Base-by-base conservation (phyloP, 2,888 invertebrate species). In the Mythimna ferrago region DNA sequence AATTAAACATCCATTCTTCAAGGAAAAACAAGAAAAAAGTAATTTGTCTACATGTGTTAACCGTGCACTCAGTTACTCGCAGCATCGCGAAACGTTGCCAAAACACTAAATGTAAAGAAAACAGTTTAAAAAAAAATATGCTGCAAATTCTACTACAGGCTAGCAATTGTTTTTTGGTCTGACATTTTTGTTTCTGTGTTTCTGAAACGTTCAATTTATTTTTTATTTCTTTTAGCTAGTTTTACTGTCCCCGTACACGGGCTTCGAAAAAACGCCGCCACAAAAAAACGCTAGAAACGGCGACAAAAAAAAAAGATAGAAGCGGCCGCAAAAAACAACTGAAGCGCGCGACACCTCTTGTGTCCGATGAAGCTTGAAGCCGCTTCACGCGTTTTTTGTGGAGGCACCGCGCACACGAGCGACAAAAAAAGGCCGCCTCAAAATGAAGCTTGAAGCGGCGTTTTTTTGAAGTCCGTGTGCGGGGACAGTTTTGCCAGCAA, bases 71-170 rank as follows among this genome's bases (percentile, higher is more conserved):
- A n/a, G 58, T 53, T 19, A n/a, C 32, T 53, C 7, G 32, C 16
- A 41, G 21, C 60, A 61, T 64, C 35, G 41, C 26, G 26, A 32
- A 21, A n/a, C 21, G 67, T 65, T 78, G 78, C 73, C 73, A 78
- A 78, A 78, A 73, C 56, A 73, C 60, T 35, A 64, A 66, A 72
- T 44, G 72, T 61, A 65, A 61, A 21, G 21, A 61, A 73, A 68
- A 65, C 35, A 41, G 32, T 53, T 56, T 32, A 32, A 77, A 78
- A 79, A 44, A 44, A 79, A 70, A 66, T 32, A 61, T 35, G 35
- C 41, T 10, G 32, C 21, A 14, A 32, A 75, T 54, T 62, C 54
- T 58, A 32, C 73, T 60, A 57, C 64, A 74, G 56, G 60, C 41
- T 41, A 41, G 14, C 73, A 67, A 53, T 66, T 78, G 63, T 51